Evolutionary conservation across 2,113 vertebrate genomes (phyloP).

Genomic region (Upupa epops): DNA sequence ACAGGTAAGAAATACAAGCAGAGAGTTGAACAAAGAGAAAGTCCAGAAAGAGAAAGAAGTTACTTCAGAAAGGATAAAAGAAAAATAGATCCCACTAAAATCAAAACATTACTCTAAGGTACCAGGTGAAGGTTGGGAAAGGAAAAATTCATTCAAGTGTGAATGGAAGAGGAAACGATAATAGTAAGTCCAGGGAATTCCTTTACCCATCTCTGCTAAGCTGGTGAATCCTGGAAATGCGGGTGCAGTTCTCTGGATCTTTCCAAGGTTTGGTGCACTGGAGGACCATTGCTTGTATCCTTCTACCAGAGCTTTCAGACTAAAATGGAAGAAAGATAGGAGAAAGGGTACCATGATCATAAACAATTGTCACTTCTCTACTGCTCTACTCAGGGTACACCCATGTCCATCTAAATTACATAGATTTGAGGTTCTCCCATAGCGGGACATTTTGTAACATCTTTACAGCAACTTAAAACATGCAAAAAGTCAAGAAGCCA

Average conservation of each 20-base stretch:
- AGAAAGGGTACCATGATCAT: not conserved
- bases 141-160: not conserved
- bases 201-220: conserved; percentile 90
- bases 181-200: not conserved
- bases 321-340: conserved; percentile 45
- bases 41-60: not conserved
- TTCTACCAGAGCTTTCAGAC: conserved; percentile 85
- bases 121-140: not conserved
- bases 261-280: conserved; percentile 92
- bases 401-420: not conserved
- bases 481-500: not conserved
- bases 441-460: not conserved
- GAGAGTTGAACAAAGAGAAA: not conserved
- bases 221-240: conserved; percentile 91
- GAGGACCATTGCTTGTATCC: conserved; percentile 91
- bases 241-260: conserved; percentile 85
- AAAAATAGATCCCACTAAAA: not conserved
- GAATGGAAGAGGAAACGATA: not conserved
- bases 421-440: not conserved
- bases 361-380: not conserved
- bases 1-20: not conserved
- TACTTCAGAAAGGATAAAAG: not conserved
- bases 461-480: not conserved
- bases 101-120: not conserved
- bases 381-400: not conserved